Conservation (phyloP, 2,888 invertebrate species). For the Polydrusus cervinus region DNA sequence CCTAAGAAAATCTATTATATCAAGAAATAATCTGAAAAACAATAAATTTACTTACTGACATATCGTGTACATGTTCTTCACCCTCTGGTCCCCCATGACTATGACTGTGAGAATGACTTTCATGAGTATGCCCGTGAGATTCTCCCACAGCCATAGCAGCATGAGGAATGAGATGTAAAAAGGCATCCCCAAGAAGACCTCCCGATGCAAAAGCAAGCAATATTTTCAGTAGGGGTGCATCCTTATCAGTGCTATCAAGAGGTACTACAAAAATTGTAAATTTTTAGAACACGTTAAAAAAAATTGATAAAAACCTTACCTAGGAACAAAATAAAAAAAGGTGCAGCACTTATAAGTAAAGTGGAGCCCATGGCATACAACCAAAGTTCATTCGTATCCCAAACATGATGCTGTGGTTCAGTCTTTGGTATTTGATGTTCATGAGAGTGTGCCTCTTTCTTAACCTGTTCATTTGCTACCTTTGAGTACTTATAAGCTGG, state of each 20-base stretch:
- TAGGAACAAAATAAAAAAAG: constrained; percentile 90
- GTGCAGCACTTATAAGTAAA: constrained; percentile 93
- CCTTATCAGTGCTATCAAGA: constrained; percentile 87
- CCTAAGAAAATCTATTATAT: no score
- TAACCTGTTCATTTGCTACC: constrained; percentile 73
- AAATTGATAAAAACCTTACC: constrained; percentile 31
- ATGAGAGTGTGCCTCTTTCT: constrained; percentile 50
- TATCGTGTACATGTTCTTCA: constrained; percentile 81
- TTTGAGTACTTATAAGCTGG: constrained; percentile 90
- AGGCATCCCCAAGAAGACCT: constrained; percentile 97
- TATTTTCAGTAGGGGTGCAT: constrained; percentile 91
- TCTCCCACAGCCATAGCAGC: constrained; percentile 80
- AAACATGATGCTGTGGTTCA: constrained; percentile 51
- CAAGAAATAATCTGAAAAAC: no score
- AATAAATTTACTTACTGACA: constrained; percentile 74
- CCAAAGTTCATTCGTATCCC: constrained; percentile 74
- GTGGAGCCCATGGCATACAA: constrained; percentile 92
- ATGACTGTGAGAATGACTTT: constrained; percentile 43
- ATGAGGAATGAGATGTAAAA: constrained; percentile 98
- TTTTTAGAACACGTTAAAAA: neutral
- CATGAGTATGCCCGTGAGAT: constrained; percentile 22
- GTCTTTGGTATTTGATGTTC: constrained; percentile 61
- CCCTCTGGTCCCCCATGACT: constrained; percentile 65
- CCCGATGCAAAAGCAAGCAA: constrained; percentile 95
- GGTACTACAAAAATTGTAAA: constrained; percentile 79